These are phyloP conservation scores for Syritta pipiens DNA, from an alignment of 2,888 invertebrate genomes.

Conservation along the genomic window DNA sequence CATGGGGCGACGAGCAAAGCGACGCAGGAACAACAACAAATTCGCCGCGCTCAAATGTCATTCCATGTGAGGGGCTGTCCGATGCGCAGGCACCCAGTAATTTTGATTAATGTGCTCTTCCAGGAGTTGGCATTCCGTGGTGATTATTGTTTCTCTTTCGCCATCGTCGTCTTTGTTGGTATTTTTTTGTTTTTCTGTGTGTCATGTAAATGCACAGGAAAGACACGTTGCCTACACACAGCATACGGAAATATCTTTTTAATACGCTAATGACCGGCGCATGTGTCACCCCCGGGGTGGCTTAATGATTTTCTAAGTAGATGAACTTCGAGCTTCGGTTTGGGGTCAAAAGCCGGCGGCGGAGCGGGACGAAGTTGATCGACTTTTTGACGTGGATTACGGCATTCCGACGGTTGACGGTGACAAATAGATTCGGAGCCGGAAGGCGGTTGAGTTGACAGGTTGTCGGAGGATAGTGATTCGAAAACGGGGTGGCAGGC, in stretches of 20 bases:
- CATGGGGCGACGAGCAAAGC: background rate
- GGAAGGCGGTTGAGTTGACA: too few species aligned
- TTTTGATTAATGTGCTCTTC: constrained; percentile 64
- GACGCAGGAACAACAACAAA: constrained; percentile 1
- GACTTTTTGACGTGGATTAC: too few species aligned
- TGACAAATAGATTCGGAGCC: too few species aligned
- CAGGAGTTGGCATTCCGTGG: constrained; percentile 43
- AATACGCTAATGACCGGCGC: constrained; percentile 47
- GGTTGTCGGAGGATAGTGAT: too few species aligned
- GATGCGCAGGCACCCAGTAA: constrained; percentile 35
- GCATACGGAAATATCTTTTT: constrained; percentile 53
- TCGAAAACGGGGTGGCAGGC: too few species aligned
- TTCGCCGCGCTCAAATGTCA: constrained; percentile 37
- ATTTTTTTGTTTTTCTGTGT: background rate
- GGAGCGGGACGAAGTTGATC: too few species aligned
- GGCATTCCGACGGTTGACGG: too few species aligned
- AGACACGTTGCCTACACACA: constrained; percentile 47
- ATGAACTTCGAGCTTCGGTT: too few species aligned
- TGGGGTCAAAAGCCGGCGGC: too few species aligned
- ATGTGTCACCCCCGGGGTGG: constrained; percentile 45
- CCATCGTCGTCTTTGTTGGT: background rate
- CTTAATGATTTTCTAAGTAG: constrained; percentile 40
- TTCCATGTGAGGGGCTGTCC: constrained; percentile 25
- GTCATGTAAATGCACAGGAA: constrained; percentile 49
- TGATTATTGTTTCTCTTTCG: constrained; percentile 27